Conservation (phyloP, 2,888 invertebrate species). For the Calameuta pallipes region DNA sequence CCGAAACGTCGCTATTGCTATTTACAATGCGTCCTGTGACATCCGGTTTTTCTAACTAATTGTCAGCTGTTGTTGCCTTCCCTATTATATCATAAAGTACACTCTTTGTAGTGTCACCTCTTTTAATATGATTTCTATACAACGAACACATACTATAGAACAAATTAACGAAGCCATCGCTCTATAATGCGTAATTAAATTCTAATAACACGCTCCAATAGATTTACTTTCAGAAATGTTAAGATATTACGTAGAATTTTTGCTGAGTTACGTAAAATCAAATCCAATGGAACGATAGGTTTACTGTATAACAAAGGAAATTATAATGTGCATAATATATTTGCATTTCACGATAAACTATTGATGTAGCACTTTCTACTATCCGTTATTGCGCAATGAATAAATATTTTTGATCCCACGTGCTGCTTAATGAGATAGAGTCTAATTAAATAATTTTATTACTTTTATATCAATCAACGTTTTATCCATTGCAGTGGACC, state of each 20-base stretch:
- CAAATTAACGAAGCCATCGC: not conserved
- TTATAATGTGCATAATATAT: not conserved
- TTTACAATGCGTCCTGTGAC: not conserved
- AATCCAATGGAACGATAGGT: no score
- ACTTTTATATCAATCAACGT: not conserved
- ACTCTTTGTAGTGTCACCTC: not conserved
- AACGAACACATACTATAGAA: not conserved
- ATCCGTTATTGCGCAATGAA: not conserved
- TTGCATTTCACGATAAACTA: not conserved
- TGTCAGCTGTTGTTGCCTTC: not conserved
- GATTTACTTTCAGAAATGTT: not conserved
- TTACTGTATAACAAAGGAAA: not conserved
- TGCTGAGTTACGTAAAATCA: not conserved
- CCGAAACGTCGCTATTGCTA: not conserved
- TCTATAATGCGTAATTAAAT: not conserved
- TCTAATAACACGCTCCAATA: not conserved
- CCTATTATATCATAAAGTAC: not conserved
- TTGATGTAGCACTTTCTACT: not conserved
- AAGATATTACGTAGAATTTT: not conserved
- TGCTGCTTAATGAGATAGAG: not conserved
- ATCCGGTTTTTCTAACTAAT: not conserved
- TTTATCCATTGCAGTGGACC: conserved; percentile 23
- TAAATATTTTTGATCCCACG: not conserved
- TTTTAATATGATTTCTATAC: not conserved
- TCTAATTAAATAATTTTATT: not conserved